Conservation (phyloP, 2,888 invertebrate species). For the Galeruca laticollis region DNA sequence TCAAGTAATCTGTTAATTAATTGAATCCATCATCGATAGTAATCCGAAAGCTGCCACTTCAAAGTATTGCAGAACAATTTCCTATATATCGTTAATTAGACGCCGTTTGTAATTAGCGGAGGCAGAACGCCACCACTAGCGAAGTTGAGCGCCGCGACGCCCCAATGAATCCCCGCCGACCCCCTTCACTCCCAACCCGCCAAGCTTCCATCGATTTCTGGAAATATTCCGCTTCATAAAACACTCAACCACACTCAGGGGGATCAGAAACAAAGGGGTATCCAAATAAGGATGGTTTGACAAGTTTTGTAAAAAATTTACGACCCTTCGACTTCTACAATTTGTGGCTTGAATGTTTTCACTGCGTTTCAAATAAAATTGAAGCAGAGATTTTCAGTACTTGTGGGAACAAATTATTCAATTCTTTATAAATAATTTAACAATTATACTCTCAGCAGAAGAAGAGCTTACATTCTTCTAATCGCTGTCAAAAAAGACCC, state of each 20-base stretch:
- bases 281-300: slow-evolving; percentile 20
- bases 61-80: slow-evolving; percentile 67
- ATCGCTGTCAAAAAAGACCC: too few species aligned
- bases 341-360: background rate
- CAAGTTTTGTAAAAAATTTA: slow-evolving; percentile 18
- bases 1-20: slow-evolving; percentile 67
- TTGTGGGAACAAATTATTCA: background rate
- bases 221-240: slow-evolving; percentile 63
- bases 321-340: background rate
- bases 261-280: slow-evolving; percentile 31
- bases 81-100: slow-evolving; percentile 67
- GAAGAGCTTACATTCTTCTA: too few species aligned
- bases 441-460: too few species aligned
- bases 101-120: slow-evolving; percentile 65
- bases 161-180: slow-evolving; percentile 11
- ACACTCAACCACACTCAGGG: slow-evolving; percentile 40
- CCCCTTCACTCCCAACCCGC: slow-evolving; percentile 12
- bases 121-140: slow-evolving; percentile 46
- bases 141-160: slow-evolving; percentile 32
- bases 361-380: background rate
- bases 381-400: background rate
- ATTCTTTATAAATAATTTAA: too few species aligned
- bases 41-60: slow-evolving; percentile 64
- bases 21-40: slow-evolving; percentile 65
- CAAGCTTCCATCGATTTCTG: slow-evolving; percentile 62